Evolutionary conservation across 92 coral and sea anemone genomes (phyloP), one percentile per base, ranked within the genome.

Genomic region (Zoanthus sansibaricus): DNA sequence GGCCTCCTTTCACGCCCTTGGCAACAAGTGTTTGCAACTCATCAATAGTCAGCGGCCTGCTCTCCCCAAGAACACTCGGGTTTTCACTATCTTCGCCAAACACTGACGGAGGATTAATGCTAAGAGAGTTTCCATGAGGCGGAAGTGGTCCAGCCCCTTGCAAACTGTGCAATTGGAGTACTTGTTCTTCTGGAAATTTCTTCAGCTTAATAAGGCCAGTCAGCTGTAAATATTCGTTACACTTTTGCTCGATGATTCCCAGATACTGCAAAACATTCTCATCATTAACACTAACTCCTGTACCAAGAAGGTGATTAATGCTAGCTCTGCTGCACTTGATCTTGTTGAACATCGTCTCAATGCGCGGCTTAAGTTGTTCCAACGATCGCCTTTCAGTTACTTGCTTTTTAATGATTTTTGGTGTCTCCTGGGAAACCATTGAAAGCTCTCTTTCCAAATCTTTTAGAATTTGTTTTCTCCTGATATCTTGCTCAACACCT

Each of bases 211-310:
- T 87, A 14, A 95, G 71, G 10, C 97, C 94, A 58, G 89, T 82
- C 17, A 90, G 82, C 79, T 93, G 98, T 17, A 97, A 89, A 13
- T 93, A 80, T 72, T 93, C 94, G 68, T 97, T 97, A 82, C 97
- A 93, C 70, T 94, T 95, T 84, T 97, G 99, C 90, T 97, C 99
- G 8, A 97, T 75, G 71, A 97, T 93, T 10, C 99, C 99, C 52
- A 97, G 82, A 79, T 93, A 97, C 83, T 93, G 95, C 86, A 95
- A 71, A 33, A 92, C 86, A 82, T 97, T 97, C 75, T 95, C 93
- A 66, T 97, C 99, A 47, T 92, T 91, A 12, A 94, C 90, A 3
- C 92, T 86, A n/a, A 86, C 92, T 12, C 98, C 98, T 30, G 95
- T 93, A 33, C 99, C 99, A 44, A 97, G 96, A 13, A 97, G 91